Percentiles rank a stretch among this genome's conserved stretches.
Conservation (phyloP, 2,888 invertebrate genomes). For the Acrobasis consociella region DNA sequence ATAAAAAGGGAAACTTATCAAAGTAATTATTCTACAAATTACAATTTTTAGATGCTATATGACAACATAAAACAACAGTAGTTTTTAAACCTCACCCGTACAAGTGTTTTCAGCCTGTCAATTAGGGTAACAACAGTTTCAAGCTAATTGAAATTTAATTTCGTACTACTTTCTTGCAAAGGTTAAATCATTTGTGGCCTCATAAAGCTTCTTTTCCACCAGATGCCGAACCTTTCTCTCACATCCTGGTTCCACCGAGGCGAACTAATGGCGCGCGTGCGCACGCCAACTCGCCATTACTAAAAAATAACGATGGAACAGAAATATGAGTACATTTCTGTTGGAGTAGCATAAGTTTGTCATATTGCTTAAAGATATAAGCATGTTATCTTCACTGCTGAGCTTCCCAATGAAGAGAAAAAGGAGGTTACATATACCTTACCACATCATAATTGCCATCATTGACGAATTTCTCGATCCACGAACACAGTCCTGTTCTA, state of each 20-base stretch:
- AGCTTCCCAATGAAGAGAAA: too few species aligned
- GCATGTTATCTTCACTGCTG: too few species aligned
- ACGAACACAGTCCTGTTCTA: too few species aligned
- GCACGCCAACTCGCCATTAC: constrained; percentile 65
- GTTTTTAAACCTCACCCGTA: too few species aligned
- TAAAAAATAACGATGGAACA: not conserved
- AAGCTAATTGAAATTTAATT: not conserved
- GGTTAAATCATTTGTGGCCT: constrained; percentile 4
- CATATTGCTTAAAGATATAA: too few species aligned
- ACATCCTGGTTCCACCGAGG: constrained; percentile 15
- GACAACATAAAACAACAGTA: too few species aligned
- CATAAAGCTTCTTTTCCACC: constrained; percentile 15
- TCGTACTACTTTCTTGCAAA: not conserved
- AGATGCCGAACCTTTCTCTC: constrained; percentile 30
- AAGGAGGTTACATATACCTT: too few species aligned
- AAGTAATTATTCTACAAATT: not conserved
- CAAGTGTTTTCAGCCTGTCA: not conserved
- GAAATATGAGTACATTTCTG: not conserved
- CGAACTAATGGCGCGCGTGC: constrained; percentile 55
- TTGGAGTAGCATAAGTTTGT: too few species aligned
- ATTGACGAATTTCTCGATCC: too few species aligned
- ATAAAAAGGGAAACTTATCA: not conserved
- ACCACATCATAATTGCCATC: too few species aligned
- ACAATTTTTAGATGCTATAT: not conserved
- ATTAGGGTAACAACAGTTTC: not conserved